Evolutionary conservation across 2,797 vertebrate species (phyloP).

Genomic region (Tarsius wallacei): DNA sequence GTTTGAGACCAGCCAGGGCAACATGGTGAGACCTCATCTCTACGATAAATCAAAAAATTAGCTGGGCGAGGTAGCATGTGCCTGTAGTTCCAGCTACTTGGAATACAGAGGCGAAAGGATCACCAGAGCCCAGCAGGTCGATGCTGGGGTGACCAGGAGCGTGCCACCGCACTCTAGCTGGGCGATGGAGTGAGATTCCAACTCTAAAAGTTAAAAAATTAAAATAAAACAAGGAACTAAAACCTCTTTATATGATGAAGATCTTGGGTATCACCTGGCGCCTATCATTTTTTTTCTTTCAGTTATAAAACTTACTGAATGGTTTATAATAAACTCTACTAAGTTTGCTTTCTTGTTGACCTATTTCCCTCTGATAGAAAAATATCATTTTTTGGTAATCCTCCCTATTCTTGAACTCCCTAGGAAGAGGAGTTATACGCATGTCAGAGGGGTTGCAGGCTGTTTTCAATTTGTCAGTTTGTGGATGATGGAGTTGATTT

Average conservation of each 20-base stretch:
- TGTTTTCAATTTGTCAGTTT: slow-evolving; percentile 99
- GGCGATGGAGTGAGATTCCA: too few species aligned
- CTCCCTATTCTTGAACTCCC: slow-evolving; percentile 84
- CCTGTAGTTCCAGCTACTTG: too few species aligned
- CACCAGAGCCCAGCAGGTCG: too few species aligned
- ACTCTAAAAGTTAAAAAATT: too few species aligned
- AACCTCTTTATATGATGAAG: neutral
- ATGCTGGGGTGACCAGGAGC: too few species aligned
- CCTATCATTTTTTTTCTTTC: neutral
- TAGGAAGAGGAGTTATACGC: slow-evolving; percentile 98
- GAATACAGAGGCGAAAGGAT: too few species aligned
- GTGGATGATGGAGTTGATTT: slow-evolving; percentile 96
- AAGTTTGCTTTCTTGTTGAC: slow-evolving; percentile 71
- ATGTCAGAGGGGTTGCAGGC: slow-evolving; percentile 98
- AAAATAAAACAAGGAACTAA: slow-evolving; percentile 60
- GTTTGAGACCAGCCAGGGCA: too few species aligned
- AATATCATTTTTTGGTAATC: slow-evolving; percentile 67
- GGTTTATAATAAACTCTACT: slow-evolving; percentile 45
- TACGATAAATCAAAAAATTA: too few species aligned
- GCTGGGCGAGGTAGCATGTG: too few species aligned
- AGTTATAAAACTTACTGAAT: neutral
- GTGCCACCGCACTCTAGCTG: too few species aligned
- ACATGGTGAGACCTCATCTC: too few species aligned
- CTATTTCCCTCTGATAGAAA: neutral
- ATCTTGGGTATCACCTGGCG: neutral